A percentile compares a stretch with the other conserved stretches of the same genome.
phyloP scores from a whole-genome alignment of 2,113 vertebrate genomes.

The Eptesicus fuscus region DNA sequence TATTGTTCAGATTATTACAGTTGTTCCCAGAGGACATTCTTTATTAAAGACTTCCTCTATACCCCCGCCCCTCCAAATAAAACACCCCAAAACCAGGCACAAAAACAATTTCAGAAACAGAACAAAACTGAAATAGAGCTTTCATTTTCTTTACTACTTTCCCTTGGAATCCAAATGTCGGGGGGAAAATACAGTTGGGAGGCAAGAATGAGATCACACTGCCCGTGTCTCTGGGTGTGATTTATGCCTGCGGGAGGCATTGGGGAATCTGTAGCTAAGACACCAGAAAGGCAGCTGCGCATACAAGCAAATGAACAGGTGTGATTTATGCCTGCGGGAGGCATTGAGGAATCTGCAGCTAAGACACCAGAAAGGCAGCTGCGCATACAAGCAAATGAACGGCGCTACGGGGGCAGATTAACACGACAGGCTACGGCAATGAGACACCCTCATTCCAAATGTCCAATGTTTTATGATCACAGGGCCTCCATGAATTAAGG shows the following conservation, averaged over 20 bases:
- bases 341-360: neutral
- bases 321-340: neutral
- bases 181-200: neutral
- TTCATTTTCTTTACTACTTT: neutral
- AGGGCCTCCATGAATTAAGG: neutral
- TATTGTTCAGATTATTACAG: too few relatives aligned
- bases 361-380: neutral
- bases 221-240: neutral
- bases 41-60: neutral
- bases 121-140: neutral
- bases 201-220: neutral
- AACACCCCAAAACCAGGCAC: neutral
- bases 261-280: neutral
- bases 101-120: neutral
- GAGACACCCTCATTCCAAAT: neutral
- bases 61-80: neutral
- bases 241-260: neutral
- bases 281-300: neutral
- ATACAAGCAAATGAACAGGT: neutral
- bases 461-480: neutral
- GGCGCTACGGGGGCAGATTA: neutral
- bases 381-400: neutral
- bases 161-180: neutral
- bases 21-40: neutral
- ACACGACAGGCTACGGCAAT: neutral